Evolutionary conservation across 2,888 invertebrate genomes (phyloP), one percentile per base, ranked within the genome.

Genomic region (Eristalinus aeneus): DNA sequence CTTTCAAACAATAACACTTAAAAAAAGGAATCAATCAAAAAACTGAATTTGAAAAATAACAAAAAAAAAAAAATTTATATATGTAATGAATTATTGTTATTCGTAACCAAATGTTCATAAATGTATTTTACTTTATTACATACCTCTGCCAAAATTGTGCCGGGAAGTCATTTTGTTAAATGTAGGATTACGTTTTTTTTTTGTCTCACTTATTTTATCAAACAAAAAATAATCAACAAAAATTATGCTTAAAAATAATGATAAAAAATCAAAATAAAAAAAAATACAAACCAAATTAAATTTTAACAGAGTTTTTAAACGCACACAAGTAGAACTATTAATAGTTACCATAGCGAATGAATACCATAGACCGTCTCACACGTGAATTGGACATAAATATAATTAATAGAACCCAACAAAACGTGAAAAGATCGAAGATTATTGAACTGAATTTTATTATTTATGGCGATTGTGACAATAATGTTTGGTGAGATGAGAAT

Each of bases 141-240:
- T 92, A 92, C 92, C 92, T 92, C 91, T 92, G 92, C 92, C 92
- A 92, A 92, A 92, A 91, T 90, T 90, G 90, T 91, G 92, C 91
- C 92, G 92, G 92, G 92, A 92, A 92, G 92, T 92, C 92, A 92
- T 92, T 91, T 90, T 89, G 80, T 89, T 83, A 80, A 83, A 46
- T 46, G 74, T 68, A 71, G 84, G 82, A 64, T 72, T 78, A 23
- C 23, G 22, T 56, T 56, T 23, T 56, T 56, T 56, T 23, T 56
- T 56, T 56, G n/a, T 56, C 10, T 23, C 46, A 39, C 69, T 79
- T 54, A 32, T 75, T 82, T 63, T 75, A 53, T 64, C 34, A 68
- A 65, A 79, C 76, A 74, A 83, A 80, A 67, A 69, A 71, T 84
- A 76, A 78, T 75, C 27, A 84, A 76, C 58, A 16, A 81, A 39